Percentiles rank a stretch among this genome's conserved stretches.
Evolutionary conservation across 2,797 vertebrate species (phyloP).

Genomic region (Onychomys torridus): DNA sequence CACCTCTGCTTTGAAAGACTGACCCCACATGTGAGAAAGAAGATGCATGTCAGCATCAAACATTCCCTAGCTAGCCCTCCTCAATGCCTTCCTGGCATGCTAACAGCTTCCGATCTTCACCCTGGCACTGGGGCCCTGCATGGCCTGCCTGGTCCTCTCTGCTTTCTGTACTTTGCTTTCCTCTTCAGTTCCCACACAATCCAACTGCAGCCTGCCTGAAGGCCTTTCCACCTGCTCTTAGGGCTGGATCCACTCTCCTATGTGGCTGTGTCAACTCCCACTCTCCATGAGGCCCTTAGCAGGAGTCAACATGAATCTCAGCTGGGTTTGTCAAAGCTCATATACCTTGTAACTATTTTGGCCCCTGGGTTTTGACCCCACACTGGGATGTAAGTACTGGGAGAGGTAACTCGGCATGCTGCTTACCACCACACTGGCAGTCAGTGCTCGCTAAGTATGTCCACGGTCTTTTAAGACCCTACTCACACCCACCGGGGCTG

Average conservation of each 20-base stretch:
- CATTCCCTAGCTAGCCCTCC: not conserved
- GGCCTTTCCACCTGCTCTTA: not conserved
- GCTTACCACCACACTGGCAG: not conserved
- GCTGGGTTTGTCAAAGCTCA: slow-evolving; percentile 28
- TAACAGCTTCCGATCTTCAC: not conserved
- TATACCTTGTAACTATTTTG: not conserved
- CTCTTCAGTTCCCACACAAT: not conserved
- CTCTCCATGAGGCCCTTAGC: not conserved
- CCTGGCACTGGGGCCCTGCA: not conserved
- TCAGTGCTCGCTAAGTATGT: not conserved
- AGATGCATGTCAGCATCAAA: not conserved
- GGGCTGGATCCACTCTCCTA: not conserved
- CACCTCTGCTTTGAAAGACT: not conserved
- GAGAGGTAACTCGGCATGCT: not conserved
- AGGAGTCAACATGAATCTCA: not conserved
- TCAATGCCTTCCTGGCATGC: not conserved
- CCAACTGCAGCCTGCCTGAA: not conserved
- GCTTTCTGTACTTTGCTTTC: not conserved
- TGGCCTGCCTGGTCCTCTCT: not conserved
- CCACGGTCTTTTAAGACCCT: not conserved
- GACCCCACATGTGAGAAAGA: not conserved
- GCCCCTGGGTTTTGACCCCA: not conserved
- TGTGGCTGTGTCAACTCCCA: not conserved
- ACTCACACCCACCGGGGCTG: not conserved
- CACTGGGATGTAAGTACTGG: not conserved